Conservation (phyloP, 2,888 invertebrate species). For the Zelleria hepariella region DNA sequence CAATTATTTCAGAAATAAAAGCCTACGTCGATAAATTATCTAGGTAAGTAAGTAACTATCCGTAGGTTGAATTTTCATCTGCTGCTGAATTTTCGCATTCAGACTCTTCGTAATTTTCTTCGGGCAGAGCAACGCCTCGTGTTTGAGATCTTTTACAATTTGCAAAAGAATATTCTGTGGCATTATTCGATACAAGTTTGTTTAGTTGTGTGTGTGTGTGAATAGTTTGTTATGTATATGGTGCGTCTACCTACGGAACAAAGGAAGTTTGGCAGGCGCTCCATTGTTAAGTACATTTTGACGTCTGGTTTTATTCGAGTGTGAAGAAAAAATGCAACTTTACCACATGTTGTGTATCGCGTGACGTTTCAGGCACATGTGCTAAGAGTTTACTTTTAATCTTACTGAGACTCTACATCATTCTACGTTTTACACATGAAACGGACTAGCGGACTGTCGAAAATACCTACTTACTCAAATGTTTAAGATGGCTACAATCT, state of each 20-base stretch:
- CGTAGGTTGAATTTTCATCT: too few species aligned
- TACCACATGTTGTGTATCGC: neutral
- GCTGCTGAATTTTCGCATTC: too few species aligned
- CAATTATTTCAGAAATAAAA: too few species aligned
- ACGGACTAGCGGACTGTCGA: too few species aligned
- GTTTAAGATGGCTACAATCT: too few species aligned
- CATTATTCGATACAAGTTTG: neutral
- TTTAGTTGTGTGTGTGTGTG: constrained; percentile 1
- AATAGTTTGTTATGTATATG: neutral
- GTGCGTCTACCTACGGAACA: constrained; percentile 45
- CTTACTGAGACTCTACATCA: neutral
- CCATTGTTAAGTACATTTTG: constrained; percentile 45
- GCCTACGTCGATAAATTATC: too few species aligned
- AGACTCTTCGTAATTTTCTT: too few species aligned
- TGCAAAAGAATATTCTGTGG: neutral
- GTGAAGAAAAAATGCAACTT: constrained; percentile 32
- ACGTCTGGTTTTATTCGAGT: constrained; percentile 24
- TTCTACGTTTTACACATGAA: too few species aligned
- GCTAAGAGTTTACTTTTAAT: too few species aligned
- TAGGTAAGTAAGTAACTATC: too few species aligned
- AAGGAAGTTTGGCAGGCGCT: constrained; percentile 57
- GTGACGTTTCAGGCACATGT: neutral
- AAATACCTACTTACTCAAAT: too few species aligned
- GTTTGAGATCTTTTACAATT: neutral
- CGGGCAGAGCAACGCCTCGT: too few species aligned